These are phyloP conservation scores for Mionectes olivaceus DNA, from an alignment of 2,797 vertebrate species.

Conservation along the genomic window DNA sequence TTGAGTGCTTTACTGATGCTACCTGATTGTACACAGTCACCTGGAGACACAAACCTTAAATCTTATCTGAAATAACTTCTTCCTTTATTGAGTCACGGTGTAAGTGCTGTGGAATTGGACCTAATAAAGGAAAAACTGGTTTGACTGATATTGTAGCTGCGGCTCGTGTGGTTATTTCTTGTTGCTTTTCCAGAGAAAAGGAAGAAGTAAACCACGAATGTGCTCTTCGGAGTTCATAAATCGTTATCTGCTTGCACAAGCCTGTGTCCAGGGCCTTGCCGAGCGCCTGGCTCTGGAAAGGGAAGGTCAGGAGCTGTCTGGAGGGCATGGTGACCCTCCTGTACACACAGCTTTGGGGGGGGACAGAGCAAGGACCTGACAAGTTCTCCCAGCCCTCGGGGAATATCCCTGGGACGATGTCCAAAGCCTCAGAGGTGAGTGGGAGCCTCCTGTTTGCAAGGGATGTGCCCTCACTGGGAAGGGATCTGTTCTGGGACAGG, in stretches of 20 bases:
- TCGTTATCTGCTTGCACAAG: neutral
- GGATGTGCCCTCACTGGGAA: rapidly evolving
- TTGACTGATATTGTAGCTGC: slow-evolving; percentile 46
- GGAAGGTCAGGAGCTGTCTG: neutral
- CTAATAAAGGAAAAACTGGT: slow-evolving; percentile 80
- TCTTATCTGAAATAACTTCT: slow-evolving; percentile 68
- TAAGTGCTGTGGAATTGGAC: slow-evolving; percentile 60
- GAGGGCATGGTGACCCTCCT: rapidly evolving
- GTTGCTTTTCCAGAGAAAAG: neutral
- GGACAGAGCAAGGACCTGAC: too few species aligned
- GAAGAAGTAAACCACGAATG: neutral
- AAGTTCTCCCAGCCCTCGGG: rapidly evolving
- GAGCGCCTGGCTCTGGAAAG: neutral
- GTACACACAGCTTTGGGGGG: neutral
- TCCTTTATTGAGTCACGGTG: slow-evolving; percentile 76
- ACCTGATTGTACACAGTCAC: slow-evolving; percentile 65
- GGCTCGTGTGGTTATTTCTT: neutral
- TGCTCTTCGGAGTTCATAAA: rapidly evolving
- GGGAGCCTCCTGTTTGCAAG: rapidly evolving
- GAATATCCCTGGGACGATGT: rapidly evolving
- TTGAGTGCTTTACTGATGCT: slow-evolving; percentile 30
- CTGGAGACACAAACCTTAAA: slow-evolving; percentile 72
- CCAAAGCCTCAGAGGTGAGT: rapidly evolving
- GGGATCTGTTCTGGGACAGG: rapidly evolving
- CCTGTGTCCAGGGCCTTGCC: rapidly evolving